A percentile compares a stretch with the other conserved stretches of the same genome.
These are phyloP conservation scores for Acipenser ruthenus DNA, from an alignment of 2,797 vertebrate species.

Conservation along the genomic window DNA sequence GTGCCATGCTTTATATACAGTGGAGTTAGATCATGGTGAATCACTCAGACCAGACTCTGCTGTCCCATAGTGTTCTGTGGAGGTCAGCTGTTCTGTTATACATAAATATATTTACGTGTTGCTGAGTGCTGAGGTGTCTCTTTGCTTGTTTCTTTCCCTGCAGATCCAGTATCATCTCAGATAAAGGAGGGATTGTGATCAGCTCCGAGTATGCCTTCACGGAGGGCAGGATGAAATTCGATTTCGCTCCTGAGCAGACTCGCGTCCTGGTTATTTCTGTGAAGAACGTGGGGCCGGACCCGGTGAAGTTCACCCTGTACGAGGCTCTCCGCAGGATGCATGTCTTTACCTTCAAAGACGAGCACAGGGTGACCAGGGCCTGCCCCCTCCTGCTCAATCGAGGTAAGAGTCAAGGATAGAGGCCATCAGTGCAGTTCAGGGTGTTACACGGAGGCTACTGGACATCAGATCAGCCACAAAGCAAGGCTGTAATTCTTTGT, in stretches of 20 bases:
- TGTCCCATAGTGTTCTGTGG: not conserved
- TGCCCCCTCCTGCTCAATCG: constrained; percentile 55
- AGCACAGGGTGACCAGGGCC: constrained; percentile 36
- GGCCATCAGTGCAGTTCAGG: not conserved
- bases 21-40: not conserved
- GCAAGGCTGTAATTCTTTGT: too few relatives aligned
- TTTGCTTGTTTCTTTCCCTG: constrained; percentile 4
- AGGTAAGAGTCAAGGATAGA: constrained; percentile 51
- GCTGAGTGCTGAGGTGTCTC: not conserved
- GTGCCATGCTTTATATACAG: too few relatives aligned
- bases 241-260: constrained; percentile 16
- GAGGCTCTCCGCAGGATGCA: constrained; percentile 31
- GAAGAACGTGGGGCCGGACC: constrained; percentile 51
- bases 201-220: constrained; percentile 24
- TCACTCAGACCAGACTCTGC: not conserved
- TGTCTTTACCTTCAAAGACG: constrained; percentile 49
- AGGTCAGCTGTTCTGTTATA: not conserved
- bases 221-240: constrained; percentile 47
- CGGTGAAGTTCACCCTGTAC: constrained; percentile 59
- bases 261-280: constrained; percentile 42
- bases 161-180: constrained; percentile 57
- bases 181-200: constrained; percentile 64
- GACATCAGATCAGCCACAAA: too few relatives aligned
- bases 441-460: too few relatives aligned
- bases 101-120: too few relatives aligned